A percentile compares a stretch with the other conserved stretches of the same genome.
Conservation (phyloP, 2,888 invertebrate genomes). For the Linnaemya tessellans region DNA sequence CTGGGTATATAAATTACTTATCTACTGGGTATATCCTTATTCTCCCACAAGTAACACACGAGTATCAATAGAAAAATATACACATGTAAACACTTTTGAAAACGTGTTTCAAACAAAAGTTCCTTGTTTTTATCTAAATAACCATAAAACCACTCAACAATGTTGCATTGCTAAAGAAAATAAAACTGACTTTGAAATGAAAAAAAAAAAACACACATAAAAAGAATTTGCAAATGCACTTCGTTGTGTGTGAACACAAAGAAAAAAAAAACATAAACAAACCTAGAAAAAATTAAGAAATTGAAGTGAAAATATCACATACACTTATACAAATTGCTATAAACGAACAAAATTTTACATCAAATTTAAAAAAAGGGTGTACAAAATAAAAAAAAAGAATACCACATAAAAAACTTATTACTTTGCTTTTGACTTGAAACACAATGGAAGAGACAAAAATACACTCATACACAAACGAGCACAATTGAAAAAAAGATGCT, state of each 20-base stretch:
- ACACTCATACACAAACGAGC: background rate
- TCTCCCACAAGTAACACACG: background rate
- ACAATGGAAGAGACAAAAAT: conserved; percentile 55
- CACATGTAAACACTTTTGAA: conserved; percentile 32
- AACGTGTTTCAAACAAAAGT: conserved; percentile 70
- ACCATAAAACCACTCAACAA: conserved; percentile 72
- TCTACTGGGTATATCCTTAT: background rate
- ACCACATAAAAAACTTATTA: conserved; percentile 3
- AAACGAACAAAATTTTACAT: conserved; percentile 7
- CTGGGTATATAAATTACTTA: no score
- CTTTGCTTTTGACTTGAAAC: conserved; percentile 61
- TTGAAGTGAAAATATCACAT: conserved; percentile 49
- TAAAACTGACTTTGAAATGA: conserved; percentile 27
- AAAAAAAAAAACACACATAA: conserved; percentile 25
- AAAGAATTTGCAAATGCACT: conserved; percentile 45
- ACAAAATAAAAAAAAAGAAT: background rate
- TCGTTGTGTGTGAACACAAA: conserved; percentile 28
- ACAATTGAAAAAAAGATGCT: conserved; percentile 29
- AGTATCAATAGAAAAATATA: background rate
- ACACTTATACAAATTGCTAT: conserved; percentile 50
- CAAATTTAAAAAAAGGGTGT: conserved; percentile 25
- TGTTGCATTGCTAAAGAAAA: conserved; percentile 51
- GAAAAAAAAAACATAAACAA: conserved; percentile 3
- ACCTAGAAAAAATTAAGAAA: conserved; percentile 20
- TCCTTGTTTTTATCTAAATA: conserved; percentile 56